Evolutionary conservation across 2,888 invertebrate genomes (phyloP).

Genomic region (Myopa tessellatipennis): DNA sequence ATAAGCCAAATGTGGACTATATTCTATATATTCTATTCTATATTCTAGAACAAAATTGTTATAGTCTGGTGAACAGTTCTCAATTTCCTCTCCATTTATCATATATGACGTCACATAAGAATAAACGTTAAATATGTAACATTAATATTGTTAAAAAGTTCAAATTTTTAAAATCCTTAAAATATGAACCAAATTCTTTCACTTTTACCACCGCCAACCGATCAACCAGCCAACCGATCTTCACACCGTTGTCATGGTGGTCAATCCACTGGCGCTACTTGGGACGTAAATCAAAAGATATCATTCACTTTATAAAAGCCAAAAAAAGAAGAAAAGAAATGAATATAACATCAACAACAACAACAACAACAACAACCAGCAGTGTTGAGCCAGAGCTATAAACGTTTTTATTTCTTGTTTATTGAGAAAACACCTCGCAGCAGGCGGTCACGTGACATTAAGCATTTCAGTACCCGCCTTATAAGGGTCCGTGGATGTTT

Average conservation of each 20-base stretch:
- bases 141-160: too few species aligned
- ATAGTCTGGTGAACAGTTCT: too few species aligned
- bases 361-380: constrained; percentile 1
- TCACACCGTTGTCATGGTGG: constrained; percentile 20
- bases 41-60: too few species aligned
- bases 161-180: too few species aligned
- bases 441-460: constrained; percentile 36
- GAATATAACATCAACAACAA: constrained; percentile 3
- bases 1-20: too few species aligned
- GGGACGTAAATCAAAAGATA: constrained; percentile 16
- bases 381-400: constrained; percentile 23
- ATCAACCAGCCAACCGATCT: not conserved
- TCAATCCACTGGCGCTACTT: constrained; percentile 23
- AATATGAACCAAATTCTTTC: too few species aligned
- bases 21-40: too few species aligned
- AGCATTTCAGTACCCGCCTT: constrained; percentile 18
- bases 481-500: constrained; percentile 6
- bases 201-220: not conserved
- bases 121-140: too few species aligned
- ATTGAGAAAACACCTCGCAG: constrained; percentile 31
- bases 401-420: constrained; percentile 35
- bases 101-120: too few species aligned
- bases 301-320: not conserved
- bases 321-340: not conserved
- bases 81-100: too few species aligned